Percentiles rank a stretch among this genome's conserved stretches.
phyloP scores from a whole-genome alignment of 2,113 vertebrate genomes.

The Circaetus gallicus region DNA sequence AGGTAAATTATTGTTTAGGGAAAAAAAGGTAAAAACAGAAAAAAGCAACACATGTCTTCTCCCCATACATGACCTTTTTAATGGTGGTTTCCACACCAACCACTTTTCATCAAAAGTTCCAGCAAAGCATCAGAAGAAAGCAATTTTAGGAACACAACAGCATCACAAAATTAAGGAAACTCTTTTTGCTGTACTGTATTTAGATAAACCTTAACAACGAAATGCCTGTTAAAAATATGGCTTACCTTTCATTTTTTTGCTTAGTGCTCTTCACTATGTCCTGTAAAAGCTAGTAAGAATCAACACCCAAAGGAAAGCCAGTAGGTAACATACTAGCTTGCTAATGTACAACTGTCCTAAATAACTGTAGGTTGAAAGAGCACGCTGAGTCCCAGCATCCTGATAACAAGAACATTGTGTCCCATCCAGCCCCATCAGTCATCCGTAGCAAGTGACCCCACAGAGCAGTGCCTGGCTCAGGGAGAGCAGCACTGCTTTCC shows the following conservation, averaged over 20 bases:
- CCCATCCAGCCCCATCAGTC: fast-evolving
- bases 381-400: background rate
- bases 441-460: fast-evolving
- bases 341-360: background rate
- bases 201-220: background rate
- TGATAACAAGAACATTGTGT: fast-evolving
- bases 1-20: background rate
- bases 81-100: background rate
- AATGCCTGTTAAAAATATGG: background rate
- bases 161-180: background rate
- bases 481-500: background rate
- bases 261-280: background rate
- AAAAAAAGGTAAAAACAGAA: background rate
- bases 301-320: background rate
- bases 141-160: background rate
- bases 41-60: background rate
- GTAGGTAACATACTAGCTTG: background rate
- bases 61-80: background rate
- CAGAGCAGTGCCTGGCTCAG: background rate
- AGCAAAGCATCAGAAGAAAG: background rate
- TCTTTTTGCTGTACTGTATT: background rate
- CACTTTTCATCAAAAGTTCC: background rate
- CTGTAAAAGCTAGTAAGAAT: background rate
- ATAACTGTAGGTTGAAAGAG: background rate
- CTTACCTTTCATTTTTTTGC: background rate